Evolutionary conservation across 2,888 invertebrate species (phyloP), one percentile per base, ranked within the genome.

Genomic region (Leucophenga maculata): DNA sequence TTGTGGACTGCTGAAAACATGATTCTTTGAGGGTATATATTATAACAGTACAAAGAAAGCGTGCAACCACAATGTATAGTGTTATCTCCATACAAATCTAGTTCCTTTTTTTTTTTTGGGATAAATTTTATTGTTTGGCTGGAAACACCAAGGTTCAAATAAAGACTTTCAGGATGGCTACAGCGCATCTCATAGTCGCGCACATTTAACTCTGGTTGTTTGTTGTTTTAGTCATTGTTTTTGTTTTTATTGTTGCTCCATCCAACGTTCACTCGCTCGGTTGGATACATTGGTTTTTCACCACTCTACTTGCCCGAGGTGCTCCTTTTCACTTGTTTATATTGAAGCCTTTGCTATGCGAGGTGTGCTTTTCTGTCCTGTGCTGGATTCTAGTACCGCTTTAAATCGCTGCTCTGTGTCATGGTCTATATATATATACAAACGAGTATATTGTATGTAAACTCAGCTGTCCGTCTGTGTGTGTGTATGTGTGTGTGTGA

Each of bases 391-490:
- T n/a, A n/a, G 65, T 68, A 70, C 26, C 59, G 69, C 55, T 67
- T 68, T 67, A 70, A 70, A 70, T 67, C 67, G 60, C 60, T 60
- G 66, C 64, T 70, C 69, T 70, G 66, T 70, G 69, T 67, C 69
- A 70, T 66, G 69, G 64, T 52, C 62, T 64, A 64, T 46, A 39
- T 48, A 46, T 64, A 64, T 11, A 48, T 9, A 64, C 16, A 59
- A 26, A 11, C 6, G 8, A 39, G 39, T 39, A 39, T 39, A 8
- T 11, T 3, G 4, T 16, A 32, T 32, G 16, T 16, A 39, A 16
- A 6, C 39, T 16, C 32, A 20, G 55, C 55, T 55, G 20, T 11
- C 11, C 31, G n/a, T 50, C 14, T 50, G 50, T 31, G 31, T 46
- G 14, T 60, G 60, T 44, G 60, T 60, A 11, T 44, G 60, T 44